phyloP scores from a whole-genome alignment of 2,113 vertebrate species.

The Brachionichthys hirsutus region DNA sequence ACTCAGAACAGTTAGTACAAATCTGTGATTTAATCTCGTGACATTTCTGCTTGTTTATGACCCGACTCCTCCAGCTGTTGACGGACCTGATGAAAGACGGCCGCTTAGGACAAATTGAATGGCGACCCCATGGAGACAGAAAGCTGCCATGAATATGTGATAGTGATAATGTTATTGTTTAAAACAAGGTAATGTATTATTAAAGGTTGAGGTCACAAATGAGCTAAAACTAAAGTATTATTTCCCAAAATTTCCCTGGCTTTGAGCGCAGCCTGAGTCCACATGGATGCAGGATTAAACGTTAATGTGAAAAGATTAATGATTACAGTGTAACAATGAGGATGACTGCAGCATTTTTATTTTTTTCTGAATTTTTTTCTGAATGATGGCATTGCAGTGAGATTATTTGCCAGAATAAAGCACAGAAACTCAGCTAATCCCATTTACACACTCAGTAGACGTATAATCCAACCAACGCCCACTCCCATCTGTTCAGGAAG shows the following conservation, averaged over 20 bases:
- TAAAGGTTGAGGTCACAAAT: neutral
- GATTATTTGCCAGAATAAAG: slow-evolving; percentile 43
- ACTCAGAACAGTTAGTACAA: slow-evolving; percentile 17
- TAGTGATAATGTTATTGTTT: neutral
- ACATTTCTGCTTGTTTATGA: slow-evolving; percentile 30
- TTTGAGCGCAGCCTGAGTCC: too few relatives aligned
- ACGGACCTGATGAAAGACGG: rapidly evolving
- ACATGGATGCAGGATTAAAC: too few relatives aligned
- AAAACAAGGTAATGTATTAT: neutral
- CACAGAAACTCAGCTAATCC: slow-evolving; percentile 38
- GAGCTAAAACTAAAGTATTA: neutral
- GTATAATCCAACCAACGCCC: slow-evolving; percentile 45
- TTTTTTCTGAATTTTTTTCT: too few relatives aligned
- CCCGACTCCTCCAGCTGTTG: slow-evolving; percentile 28
- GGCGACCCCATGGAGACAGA: neutral
- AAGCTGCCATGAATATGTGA: neutral
- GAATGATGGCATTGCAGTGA: slow-evolving; percentile 39
- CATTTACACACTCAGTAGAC: slow-evolving; percentile 35
- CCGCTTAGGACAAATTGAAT: neutral
- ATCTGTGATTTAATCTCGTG: slow-evolving; percentile 34
- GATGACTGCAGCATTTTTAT: neutral
- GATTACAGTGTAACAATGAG: too few relatives aligned
- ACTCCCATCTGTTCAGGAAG: slow-evolving; percentile 35
- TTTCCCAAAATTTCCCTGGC: neutral
- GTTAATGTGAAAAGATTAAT: too few relatives aligned